phyloP scores from a whole-genome alignment of 2,888 invertebrate species.

The Nomada lathburiana region DNA sequence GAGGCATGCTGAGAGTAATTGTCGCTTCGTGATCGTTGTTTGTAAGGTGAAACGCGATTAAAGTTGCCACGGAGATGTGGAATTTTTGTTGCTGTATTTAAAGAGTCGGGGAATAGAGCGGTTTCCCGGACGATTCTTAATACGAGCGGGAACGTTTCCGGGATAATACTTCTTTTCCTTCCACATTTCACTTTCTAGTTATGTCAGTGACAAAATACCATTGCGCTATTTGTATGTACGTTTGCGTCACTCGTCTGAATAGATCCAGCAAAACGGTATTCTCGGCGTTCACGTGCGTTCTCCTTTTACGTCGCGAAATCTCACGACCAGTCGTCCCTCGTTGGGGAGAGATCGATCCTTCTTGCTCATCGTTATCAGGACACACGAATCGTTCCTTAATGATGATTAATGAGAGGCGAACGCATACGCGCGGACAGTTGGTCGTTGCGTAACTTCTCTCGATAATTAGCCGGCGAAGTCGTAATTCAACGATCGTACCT shows the following conservation, averaged over 20 bases:
- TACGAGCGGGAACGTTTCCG: too few species aligned
- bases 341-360: constrained; percentile 5
- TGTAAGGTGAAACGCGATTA: constrained; percentile 20
- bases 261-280: background rate
- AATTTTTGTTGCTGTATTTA: constrained; percentile 11
- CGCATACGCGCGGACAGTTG: constrained; percentile 9
- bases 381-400: constrained; percentile 70
- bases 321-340: background rate
- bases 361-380: constrained; percentile 54
- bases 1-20: constrained; percentile 31
- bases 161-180: background rate
- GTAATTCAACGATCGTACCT: constrained; percentile 50
- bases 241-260: constrained; percentile 15
- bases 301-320: constrained; percentile 54
- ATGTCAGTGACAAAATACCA: background rate
- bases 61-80: background rate
- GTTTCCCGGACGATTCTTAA: background rate
- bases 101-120: background rate
- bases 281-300: constrained; percentile 10
- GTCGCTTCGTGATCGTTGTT: constrained; percentile 34
- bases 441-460: constrained; percentile 60
- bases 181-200: background rate
- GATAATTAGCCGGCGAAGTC: constrained; percentile 63
- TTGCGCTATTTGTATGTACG: constrained; percentile 3
- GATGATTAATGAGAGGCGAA: constrained; percentile 67